These are phyloP conservation scores for Empis stercorea DNA, from an alignment of 2,888 invertebrate genomes.

Conservation along the genomic window DNA sequence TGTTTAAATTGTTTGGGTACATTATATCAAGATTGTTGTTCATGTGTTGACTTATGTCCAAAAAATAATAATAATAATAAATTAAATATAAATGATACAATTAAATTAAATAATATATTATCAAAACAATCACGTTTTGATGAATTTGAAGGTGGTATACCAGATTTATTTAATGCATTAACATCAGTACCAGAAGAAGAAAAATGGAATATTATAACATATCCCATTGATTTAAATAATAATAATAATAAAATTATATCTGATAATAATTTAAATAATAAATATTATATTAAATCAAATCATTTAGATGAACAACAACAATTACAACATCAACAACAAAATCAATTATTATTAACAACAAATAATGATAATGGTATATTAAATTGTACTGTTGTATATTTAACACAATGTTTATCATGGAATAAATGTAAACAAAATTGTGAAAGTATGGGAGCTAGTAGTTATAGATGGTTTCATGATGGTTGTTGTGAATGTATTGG, in stretches of 20 bases:
- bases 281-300: not conserved
- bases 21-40: conserved; percentile 86
- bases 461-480: conserved; percentile 71
- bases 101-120: conserved; percentile 49
- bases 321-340: too few species aligned
- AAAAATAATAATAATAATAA: too few species aligned
- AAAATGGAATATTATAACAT: conserved; percentile 77
- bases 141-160: conserved; percentile 68
- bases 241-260: conserved; percentile 50
- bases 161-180: conserved; percentile 69
- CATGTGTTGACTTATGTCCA: conserved; percentile 68
- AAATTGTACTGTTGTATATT: conserved; percentile 86
- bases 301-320: conserved; percentile 4
- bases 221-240: conserved; percentile 62
- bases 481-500: conserved; percentile 92
- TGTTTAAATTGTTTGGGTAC: conserved; percentile 82
- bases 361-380: conserved; percentile 43
- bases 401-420: conserved; percentile 79
- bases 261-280: conserved; percentile 45
- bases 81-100: too few species aligned
- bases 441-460: conserved; percentile 34
- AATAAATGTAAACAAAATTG: conserved; percentile 77
- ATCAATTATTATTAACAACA: not conserved
- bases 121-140: conserved; percentile 76
- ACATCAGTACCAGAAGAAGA: conserved; percentile 68